Evolutionary conservation across 2,113 vertebrate genomes (phyloP).

Genomic region (Tautogolabrus adspersus): DNA sequence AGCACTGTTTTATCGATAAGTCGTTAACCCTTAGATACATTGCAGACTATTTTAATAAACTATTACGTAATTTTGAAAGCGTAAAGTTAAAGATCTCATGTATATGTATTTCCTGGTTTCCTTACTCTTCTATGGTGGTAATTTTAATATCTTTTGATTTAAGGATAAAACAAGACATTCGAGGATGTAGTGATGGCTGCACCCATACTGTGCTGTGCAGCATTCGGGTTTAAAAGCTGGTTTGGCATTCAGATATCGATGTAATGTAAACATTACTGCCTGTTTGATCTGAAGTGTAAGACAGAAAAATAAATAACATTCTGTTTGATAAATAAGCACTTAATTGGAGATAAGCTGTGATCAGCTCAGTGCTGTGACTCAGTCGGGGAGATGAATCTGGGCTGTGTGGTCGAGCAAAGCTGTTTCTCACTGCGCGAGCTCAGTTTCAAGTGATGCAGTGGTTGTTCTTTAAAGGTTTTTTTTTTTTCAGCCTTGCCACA

Average conservation of each 20-base stretch:
- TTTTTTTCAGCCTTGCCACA: conserved; percentile 12
- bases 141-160: neutral
- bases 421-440: conserved; percentile 29
- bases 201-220: neutral
- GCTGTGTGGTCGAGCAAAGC: conserved; percentile 24
- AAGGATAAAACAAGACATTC: neutral
- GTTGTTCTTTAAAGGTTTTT: neutral
- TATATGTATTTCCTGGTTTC: too few relatives aligned
- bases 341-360: conserved; percentile 43
- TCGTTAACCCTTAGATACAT: neutral
- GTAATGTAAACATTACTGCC: conserved; percentile 33
- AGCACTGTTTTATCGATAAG: too few relatives aligned
- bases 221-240: conserved; percentile 14
- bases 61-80: too few relatives aligned
- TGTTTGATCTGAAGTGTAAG: conserved; percentile 39
- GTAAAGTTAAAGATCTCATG: too few relatives aligned
- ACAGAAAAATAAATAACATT: conserved; percentile 48
- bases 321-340: conserved; percentile 51
- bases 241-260: conserved; percentile 15
- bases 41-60: neutral
- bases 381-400: conserved; percentile 29
- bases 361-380: conserved; percentile 49
- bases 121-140: neutral
- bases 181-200: neutral
- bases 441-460: conserved; percentile 9